Conservation (phyloP, 2,113 vertebrate species). For the Callionymus lyra region DNA sequence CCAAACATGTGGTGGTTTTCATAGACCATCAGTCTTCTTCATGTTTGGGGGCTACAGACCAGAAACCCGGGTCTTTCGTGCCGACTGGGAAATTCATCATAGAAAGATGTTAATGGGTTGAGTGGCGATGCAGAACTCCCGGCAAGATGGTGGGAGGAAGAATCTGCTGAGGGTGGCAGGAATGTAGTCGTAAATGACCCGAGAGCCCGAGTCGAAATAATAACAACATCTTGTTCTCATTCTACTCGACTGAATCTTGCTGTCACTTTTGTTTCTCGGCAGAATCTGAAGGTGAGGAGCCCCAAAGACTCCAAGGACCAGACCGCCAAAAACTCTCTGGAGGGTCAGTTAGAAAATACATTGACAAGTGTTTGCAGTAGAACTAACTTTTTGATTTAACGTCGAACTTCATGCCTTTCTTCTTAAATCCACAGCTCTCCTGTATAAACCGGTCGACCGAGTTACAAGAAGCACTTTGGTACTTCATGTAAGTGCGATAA, state of each 20-base stretch:
- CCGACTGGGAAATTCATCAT: conserved; percentile 39
- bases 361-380: too few relatives aligned
- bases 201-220: conserved; percentile 13
- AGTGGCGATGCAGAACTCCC: conserved; percentile 47
- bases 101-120: conserved; percentile 39
- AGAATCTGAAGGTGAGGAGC: conserved; percentile 92
- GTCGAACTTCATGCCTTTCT: neutral
- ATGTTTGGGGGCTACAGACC: conserved; percentile 16
- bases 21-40: too few relatives aligned
- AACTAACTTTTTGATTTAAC: too few relatives aligned
- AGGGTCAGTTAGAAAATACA: conserved; percentile 83
- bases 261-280: conserved; percentile 20
- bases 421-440: conserved; percentile 66
- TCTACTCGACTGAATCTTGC: neutral
- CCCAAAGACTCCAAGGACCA: conserved; percentile 88
- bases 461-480: conserved; percentile 95
- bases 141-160: conserved; percentile 12
- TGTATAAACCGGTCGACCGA: conserved; percentile 95
- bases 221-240: conserved; percentile 12
- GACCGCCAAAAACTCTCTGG: conserved; percentile 84
- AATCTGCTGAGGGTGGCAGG: conserved; percentile 30
- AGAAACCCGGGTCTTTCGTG: conserved; percentile 20
- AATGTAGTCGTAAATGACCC: conserved; percentile 29
- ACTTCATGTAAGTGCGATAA: conserved; percentile 94
- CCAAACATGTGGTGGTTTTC: conserved; percentile 4